Evolutionary conservation across 2,113 vertebrate species (phyloP), one percentile per base, ranked within the genome.

Genomic region (Equus przewalskii): DNA sequence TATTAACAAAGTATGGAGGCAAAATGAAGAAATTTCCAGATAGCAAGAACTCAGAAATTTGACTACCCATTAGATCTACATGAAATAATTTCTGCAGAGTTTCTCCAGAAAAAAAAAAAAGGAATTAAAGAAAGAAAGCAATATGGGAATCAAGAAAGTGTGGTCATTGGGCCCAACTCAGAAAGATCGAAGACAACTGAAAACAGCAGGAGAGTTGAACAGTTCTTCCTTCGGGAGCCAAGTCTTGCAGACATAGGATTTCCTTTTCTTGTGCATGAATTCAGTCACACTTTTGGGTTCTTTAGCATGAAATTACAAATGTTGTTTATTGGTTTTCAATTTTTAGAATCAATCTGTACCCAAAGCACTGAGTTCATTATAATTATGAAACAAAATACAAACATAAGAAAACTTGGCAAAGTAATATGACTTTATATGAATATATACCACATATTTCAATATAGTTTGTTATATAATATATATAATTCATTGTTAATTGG

Each of bases 401-500:
- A 78, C 44, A 69, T 54, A 56, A 76, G 58, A 94, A 94, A 90
- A 41, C 24, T 64, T 91, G 83, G 49, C 56, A 92, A 88, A 84
- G 44, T 64, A 88, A 86, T 49, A 72, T 64, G 64, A 83, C 62
- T 88, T 93, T 82, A 72, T 36, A 60, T 33, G 41, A 87, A n/a
- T 87, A 51, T 79, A 10, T 62, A 75, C 62, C 22, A 46, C 44
- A 46, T 51, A 56, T 69, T 78, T 75, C 89, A 82, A 80, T 95
- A 41, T 56, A 46, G 11, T 88, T 65, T 91, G 28, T 78, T 91
- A 60, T 41, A 44, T 46, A 36, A 62, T 88, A 15, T 91, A 60
- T 41, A 44, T 46, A 36, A 56, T 88, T 24, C 88, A 9, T 64
- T 89, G 73, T 70, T 96, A 96, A 76, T 21, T 89, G 60, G n/a